A percentile compares a stretch with the other conserved stretches of the same genome.
These are phyloP conservation scores for Clarias gariepinus DNA, from an alignment of 2,113 vertebrate species.

Conservation along the genomic window DNA sequence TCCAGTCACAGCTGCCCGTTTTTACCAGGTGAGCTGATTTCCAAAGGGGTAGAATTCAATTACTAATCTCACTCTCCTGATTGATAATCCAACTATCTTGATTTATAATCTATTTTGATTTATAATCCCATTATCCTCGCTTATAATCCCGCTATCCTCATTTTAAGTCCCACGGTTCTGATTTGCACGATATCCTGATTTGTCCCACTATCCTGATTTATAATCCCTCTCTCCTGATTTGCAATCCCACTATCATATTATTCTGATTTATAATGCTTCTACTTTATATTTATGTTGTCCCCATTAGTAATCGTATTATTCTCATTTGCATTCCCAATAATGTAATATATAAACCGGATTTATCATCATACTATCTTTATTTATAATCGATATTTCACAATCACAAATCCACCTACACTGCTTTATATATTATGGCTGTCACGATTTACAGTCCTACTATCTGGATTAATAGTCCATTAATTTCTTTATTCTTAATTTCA, in stretches of 20 bases:
- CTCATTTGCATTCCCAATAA: not conserved
- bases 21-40: slow-evolving; percentile 85
- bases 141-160: not conserved
- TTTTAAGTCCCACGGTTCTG: not conserved
- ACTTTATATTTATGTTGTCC: not conserved
- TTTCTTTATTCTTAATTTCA: not conserved
- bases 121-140: not conserved
- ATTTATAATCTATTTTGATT: not conserved
- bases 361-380: not conserved
- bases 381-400: not conserved
- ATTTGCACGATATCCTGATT: not conserved
- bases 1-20: slow-evolving; percentile 96
- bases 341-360: too few relatives aligned
- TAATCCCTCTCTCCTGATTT: not conserved
- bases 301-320: not conserved
- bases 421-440: too few relatives aligned
- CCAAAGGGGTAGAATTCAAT: not conserved
- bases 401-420: too few relatives aligned
- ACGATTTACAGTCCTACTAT: not conserved
- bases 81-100: not conserved
- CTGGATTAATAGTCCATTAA: too few relatives aligned
- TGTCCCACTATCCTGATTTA: not conserved
- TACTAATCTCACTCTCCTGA: not conserved
- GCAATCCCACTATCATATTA: not conserved
- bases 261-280: not conserved